A percentile compares a stretch with the other conserved stretches of the same genome.
Conservation (phyloP, 2,888 invertebrate species). For the Geophilus truncorum region DNA sequence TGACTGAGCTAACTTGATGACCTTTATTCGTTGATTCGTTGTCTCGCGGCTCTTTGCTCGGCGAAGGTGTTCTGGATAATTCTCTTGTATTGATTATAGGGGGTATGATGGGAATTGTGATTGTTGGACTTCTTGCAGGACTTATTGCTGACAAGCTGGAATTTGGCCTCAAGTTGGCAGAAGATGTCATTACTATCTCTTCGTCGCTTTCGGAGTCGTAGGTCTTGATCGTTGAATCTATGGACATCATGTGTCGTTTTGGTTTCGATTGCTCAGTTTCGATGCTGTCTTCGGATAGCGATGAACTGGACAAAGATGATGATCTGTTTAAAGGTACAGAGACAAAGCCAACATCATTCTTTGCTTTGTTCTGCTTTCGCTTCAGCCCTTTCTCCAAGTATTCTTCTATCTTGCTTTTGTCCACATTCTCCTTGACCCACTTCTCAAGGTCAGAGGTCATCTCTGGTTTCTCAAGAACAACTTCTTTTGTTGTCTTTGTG, state of each 20-base stretch:
- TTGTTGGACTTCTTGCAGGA: neutral
- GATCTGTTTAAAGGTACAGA: neutral
- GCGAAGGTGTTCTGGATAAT: neutral
- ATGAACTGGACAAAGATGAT: conserved; percentile 33
- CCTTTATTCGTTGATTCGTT: neutral
- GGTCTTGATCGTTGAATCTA: neutral
- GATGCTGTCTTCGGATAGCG: conserved; percentile 36
- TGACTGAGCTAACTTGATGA: conserved; percentile 20
- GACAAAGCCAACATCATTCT: neutral
- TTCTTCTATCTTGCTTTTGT: neutral
- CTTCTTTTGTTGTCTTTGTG: neutral
- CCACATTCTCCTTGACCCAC: neutral
- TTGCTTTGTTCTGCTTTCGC: neutral
- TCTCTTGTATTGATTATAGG: conserved; percentile 30
- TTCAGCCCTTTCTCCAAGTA: neutral
- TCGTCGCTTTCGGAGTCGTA: neutral
- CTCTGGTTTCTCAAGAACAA: neutral
- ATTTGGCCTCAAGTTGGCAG: neutral
- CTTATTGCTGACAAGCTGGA: neutral
- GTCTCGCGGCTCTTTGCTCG: neutral
- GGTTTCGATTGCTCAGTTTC: conserved; percentile 2
- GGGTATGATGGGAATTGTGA: conserved; percentile 32
- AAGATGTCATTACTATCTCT: neutral
- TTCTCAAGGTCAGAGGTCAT: neutral
- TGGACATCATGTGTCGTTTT: neutral